Evolutionary conservation across 1,140 invertebrate species (phyloP), one percentile per base, ranked within the genome.

Genomic region (Drosophila ananassae): DNA sequence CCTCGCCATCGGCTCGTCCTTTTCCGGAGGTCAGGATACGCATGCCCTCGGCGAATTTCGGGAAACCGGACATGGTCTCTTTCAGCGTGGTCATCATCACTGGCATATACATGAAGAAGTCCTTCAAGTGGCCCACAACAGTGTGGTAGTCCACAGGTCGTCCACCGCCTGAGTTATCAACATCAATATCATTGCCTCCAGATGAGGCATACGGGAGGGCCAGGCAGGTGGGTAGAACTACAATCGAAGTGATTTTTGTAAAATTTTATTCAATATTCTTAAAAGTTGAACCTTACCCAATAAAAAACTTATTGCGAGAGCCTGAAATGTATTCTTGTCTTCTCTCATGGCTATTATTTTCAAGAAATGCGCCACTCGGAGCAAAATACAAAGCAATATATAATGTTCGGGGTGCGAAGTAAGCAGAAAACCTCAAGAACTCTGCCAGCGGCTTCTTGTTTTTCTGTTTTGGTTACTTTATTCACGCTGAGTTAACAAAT

Each of bases 31-130:
- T 87, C 25, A 91, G 41, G 8, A 91, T 91, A 28, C 90, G 79
- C 28, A 91, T 47, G 5, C 90, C 90, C 24, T 91, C 90, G 1
- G 90, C 90, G 25, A 91, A 90, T 52, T 91, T 91, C 4, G 90
- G 90, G 47, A 91, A 91, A 9, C 90, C 90, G 0, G 82, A 62
- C 90, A 91, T 91, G 8, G 90, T 90, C 41, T 91, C 90, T 51
- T 82, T 90, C 0, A 91, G 17, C 0, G 90, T 89, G 4, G 90
- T 91, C 87, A 91, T 89, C 90, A 91, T 91, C 1, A 91, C 90
- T 0, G 90, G 90, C 47, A 91, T 52, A 64, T 91, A 91, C 90
- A 91, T 91, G 12, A 91, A 89, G 34, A 91, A 91, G 54, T 91
- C 90, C 37, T 91, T 91, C n/a, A 91, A 84, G 30, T 91, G 90